These are phyloP conservation scores for Leptinotarsa lineolata DNA, from an alignment of 1,140 invertebrate genomes.

Conservation along the genomic window DNA sequence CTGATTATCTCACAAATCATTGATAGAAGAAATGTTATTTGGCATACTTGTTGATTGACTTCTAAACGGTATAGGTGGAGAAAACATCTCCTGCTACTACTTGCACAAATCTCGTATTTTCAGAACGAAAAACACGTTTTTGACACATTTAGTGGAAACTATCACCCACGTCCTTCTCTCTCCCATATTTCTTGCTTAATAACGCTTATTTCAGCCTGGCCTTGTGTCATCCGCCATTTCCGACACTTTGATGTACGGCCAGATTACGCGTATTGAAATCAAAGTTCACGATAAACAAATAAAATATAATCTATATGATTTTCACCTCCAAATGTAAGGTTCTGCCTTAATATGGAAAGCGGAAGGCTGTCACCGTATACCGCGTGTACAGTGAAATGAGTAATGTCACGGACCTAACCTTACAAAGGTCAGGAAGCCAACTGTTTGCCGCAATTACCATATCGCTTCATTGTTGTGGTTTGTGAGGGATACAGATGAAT, in stretches of 20 bases:
- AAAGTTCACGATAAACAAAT: slow-evolving; percentile 6
- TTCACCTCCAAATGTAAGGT: slow-evolving; percentile 8
- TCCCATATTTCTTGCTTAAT: neutral
- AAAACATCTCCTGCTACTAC: too few relatives aligned
- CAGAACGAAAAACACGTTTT: neutral
- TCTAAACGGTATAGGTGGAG: too few relatives aligned
- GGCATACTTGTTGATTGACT: too few relatives aligned
- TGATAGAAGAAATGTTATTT: too few relatives aligned
- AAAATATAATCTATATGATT: slow-evolving; percentile 2
- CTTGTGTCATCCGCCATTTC: neutral
- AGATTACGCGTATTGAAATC: neutral
- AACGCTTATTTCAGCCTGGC: neutral
- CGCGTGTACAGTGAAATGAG: neutral
- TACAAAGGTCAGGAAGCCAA: slow-evolving; percentile 8
- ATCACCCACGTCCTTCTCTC: neutral
- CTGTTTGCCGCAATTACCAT: slow-evolving; percentile 1
- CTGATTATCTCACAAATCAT: too few relatives aligned
- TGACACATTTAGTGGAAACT: neutral
- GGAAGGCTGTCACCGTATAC: neutral
- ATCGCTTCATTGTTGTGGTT: slow-evolving; percentile 3
- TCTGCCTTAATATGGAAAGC: slow-evolving; percentile 1
- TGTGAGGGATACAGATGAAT: neutral
- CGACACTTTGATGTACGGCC: slow-evolving; percentile 1
- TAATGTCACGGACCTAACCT: slow-evolving; percentile 5
- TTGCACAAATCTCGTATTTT: neutral